Evolutionary conservation across 2,797 vertebrate species (phyloP), one percentile per base, ranked within the genome.

Genomic region (Propithecus perrieri): DNA sequence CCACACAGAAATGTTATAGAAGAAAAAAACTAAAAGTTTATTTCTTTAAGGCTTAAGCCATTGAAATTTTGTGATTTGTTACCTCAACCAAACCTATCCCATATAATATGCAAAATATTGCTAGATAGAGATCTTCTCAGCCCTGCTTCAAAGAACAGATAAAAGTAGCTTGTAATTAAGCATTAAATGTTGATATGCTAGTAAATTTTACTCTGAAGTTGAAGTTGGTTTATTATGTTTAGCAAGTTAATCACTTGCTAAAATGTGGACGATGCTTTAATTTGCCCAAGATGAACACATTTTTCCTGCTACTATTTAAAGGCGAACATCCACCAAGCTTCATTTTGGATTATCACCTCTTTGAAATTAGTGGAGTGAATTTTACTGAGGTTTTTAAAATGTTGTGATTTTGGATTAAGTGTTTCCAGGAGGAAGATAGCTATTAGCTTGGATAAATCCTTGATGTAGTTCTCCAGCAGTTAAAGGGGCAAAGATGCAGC

Each of bases 401-500:
- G 69, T 84, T 96, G 74, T 97, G 93, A 89, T 95, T 97, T 94
- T 83, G 69, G 53, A 91, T 92, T 89, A 93, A 96, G 85, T 95
- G 26, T 92, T 95, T 96, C 87, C 46, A 87, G 67, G 83, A 93
- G 79, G 38, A 20, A 91, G 41, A 59, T n/a, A 74, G 33, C 33
- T 92, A 72, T 94, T 95, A 95, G 72, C 38, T 67, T 83, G 53
- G 35, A 61, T 90, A 95, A 96, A 96, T 43, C 71, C 26, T 93
- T 81, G 57, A 76, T 93, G 28, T 55, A 85, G 55, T 79, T 97
- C 67, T 97, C 50, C 86, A 92, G 72, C 46, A 79, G 80, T 93
- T 93, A 83, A 81, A 97, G 87, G 97, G 94, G 41, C 41, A 91
- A 63, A 96, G 78, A 98, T 95, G 92, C 96, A 98, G 96, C 74